Conservation (phyloP, 2,888 invertebrate species). For the Ariolimax columbianus region DNA sequence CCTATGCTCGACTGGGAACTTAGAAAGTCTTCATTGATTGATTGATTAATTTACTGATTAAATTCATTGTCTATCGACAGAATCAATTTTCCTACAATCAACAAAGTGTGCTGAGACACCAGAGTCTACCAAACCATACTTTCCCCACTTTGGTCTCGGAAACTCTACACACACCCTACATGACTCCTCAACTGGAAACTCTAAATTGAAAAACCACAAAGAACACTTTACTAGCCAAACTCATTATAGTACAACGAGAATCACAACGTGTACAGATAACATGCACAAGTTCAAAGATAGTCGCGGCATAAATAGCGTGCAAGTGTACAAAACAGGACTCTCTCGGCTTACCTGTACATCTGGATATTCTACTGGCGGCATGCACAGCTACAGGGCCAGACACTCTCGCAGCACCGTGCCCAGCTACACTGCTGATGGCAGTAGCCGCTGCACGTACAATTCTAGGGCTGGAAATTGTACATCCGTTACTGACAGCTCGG, state of each 20-base stretch:
- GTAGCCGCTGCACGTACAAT: neutral
- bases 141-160: too few relatives aligned
- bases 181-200: too few relatives aligned
- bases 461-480: neutral
- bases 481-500: neutral
- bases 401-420: neutral
- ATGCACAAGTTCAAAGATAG: neutral
- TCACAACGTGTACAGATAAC: neutral
- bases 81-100: too few relatives aligned
- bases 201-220: too few relatives aligned
- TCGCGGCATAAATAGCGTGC: neutral
- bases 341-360: neutral
- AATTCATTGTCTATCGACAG: too few relatives aligned
- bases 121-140: too few relatives aligned
- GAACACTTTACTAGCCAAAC: too few relatives aligned
- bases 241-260: neutral
- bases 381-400: neutral
- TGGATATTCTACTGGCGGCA: neutral
- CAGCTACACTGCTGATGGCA: neutral
- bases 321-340: neutral
- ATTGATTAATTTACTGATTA: too few relatives aligned
- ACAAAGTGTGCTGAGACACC: too few relatives aligned
- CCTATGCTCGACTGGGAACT: too few relatives aligned
- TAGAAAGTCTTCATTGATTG: too few relatives aligned
- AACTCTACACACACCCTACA: too few relatives aligned